These are phyloP conservation scores for Schizopygopsis pylzovi DNA, from an alignment of 2,797 vertebrate genomes.

Conservation along the genomic window DNA sequence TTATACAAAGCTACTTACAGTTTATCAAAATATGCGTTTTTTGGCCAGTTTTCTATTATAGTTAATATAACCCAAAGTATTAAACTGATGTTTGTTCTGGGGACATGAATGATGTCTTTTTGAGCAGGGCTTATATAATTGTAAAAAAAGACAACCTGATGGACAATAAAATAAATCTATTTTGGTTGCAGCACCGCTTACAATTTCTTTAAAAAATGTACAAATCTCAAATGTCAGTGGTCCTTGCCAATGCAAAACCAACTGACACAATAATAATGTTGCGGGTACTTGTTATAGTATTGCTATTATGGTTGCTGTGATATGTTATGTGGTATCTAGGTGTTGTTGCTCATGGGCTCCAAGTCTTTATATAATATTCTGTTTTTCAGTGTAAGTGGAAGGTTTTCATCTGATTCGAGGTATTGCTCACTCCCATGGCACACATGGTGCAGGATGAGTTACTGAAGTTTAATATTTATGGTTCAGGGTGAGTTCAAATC, in stretches of 20 bases:
- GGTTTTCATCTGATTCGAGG: background rate
- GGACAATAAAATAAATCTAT: background rate
- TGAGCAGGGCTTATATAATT: background rate
- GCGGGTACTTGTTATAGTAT: background rate
- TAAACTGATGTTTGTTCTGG: background rate
- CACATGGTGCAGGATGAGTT: background rate
- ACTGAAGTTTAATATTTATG: background rate
- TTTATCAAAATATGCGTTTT: background rate
- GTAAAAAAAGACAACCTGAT: background rate
- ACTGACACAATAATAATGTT: background rate
- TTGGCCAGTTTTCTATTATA: background rate
- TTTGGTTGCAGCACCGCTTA: background rate
- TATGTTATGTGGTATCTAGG: background rate
- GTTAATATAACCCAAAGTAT: background rate
- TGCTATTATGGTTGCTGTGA: background rate
- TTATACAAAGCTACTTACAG: background rate
- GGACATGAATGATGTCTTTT: background rate
- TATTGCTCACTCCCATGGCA: background rate
- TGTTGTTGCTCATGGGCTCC: background rate
- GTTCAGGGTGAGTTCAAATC: constrained; percentile 1
- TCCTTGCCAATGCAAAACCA: background rate
- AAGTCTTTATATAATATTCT: background rate
- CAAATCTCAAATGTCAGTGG: background rate
- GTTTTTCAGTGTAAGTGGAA: background rate
- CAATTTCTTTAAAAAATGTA: background rate